Base-by-base conservation (phyloP, 2,113 vertebrate species). In the Sceloporus undulatus region DNA sequence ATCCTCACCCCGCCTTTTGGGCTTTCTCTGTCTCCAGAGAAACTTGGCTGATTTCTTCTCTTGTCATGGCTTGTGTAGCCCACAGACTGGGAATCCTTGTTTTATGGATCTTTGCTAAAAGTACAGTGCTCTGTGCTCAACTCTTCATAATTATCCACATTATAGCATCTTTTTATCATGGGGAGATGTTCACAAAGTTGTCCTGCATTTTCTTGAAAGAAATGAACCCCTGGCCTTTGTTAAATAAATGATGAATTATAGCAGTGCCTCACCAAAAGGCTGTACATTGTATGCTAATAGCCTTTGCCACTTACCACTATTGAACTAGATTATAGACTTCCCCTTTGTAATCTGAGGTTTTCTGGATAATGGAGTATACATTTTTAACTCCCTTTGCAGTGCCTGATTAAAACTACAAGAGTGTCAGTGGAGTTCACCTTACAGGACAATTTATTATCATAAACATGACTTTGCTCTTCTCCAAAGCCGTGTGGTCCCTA, bases 221-320 rank as follows among this genome's bases (percentile, higher is more conserved):
- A 89, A 48, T 82, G 29, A 90, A n/a, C 1, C 23, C 7, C 1
- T 2, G 23, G 78, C 25, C 90, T 71, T 23, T 52, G 85, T 91
- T 93, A 94, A 93, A 91, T 80, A 88, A n/a, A 27, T 48, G 82
- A 75, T 85, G 80, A 91, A 56, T 91, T 92, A 87, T 9, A 86
- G 71, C 89, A 21, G 73, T 68, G 6, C 77, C 73, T 91, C 88
- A 87, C 68, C 87, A 87, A 91, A 93, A 92, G 70, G 13, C 38
- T 42, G 54, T 86, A 90, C 89, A 85, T 84, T 92, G 66, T 89
- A 82, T 76, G 85, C 52, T 84, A 85, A 87, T 88, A 65, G 54
- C 13, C 54, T 90, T 78, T 91, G 87, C 84, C 87, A 87, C 82
- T 92, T 19, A 0, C 40, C 89, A 66, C 80, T 25, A 18, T 3